phyloP scores from a whole-genome alignment of 2,888 invertebrate genomes.

The Teinopalpus imperialis region DNA sequence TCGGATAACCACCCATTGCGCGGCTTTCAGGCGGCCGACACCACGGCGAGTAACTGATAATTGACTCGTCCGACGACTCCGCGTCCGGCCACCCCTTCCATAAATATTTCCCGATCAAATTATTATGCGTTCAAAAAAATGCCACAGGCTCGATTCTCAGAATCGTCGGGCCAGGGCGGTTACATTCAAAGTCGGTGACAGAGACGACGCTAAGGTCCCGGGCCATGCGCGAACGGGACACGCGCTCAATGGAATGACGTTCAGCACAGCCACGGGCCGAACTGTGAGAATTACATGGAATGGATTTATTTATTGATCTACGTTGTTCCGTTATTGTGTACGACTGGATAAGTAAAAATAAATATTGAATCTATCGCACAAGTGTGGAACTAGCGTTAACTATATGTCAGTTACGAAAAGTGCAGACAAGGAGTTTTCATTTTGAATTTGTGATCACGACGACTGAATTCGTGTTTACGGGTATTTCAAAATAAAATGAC shows the following conservation, averaged over 20 bases:
- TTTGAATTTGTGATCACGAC: too few species aligned
- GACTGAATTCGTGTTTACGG: too few species aligned
- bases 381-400: slow-evolving; percentile 9
- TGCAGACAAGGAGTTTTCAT: too few species aligned
- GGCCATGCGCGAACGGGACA: slow-evolving; percentile 48
- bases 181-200: slow-evolving; percentile 63
- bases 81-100: slow-evolving; percentile 76
- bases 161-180: slow-evolving; percentile 70
- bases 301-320: slow-evolving; percentile 77
- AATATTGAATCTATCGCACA: slow-evolving; percentile 45
- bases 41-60: slow-evolving; percentile 59
- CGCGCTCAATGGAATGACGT: slow-evolving; percentile 70
- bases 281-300: slow-evolving; percentile 79
- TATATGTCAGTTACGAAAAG: too few species aligned
- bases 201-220: slow-evolving; percentile 43
- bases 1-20: slow-evolving; percentile 67
- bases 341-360: slow-evolving; percentile 58
- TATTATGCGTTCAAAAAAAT: slow-evolving; percentile 77
- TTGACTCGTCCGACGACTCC: slow-evolving; percentile 72
- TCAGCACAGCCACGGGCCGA: slow-evolving; percentile 61
- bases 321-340: slow-evolving; percentile 70
- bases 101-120: slow-evolving; percentile 82
- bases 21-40: slow-evolving; percentile 59
- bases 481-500: too few species aligned
- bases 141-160: slow-evolving; percentile 73